Evolutionary conservation across 2,888 invertebrate genomes (phyloP), one percentile per base, ranked within the genome.

Genomic region (Leptinotarsa tumamoca): DNA sequence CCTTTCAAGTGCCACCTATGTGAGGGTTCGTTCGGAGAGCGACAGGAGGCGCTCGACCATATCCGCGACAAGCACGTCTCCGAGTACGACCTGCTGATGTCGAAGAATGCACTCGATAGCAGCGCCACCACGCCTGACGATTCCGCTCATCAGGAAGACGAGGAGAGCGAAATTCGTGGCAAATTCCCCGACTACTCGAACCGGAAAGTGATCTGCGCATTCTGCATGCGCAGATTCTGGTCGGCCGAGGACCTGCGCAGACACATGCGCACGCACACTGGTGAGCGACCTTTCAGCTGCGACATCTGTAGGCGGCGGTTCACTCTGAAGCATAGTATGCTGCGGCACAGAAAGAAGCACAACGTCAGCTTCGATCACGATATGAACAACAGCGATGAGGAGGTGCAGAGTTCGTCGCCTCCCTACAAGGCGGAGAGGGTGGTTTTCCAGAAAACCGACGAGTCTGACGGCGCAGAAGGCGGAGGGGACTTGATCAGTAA

Each of bases 1-100:
- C 95, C 95, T 7, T 97, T 95, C 89, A 97, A 97, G 88, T 98
- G 98, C 85, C 97, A 98, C 88, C 90, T 98, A 1, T 98, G 98
- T 87, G 97, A 97, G 83, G 94, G 93, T 13, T 95, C 96, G 0
- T 98, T 95, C 84, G 91, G 92, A 0, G 95, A 95, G 63, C 90
- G 97, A 3, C 91, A 93, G 76, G 94, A 94, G 21, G 95, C 96
- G 27, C 89, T 97, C 77, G 94, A 94, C 50, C 98, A 98, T 85
- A 94, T 97, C 81, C 93, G 94, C 80, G 90, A 92, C 27, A 90
- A 90, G 61, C 98, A 98, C 84, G 88, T 92, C 0, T 90, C 93
- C 5, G 96, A 96, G 81, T 98, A 95, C 86, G 93, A 94, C 54
- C 90, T 95, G 79, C 89, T 97, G n/a, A 91, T 96, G 85, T 93